These are phyloP conservation scores for Platysternon megacephalum DNA, from an alignment of 2,113 vertebrate species.

Conservation along the genomic window DNA sequence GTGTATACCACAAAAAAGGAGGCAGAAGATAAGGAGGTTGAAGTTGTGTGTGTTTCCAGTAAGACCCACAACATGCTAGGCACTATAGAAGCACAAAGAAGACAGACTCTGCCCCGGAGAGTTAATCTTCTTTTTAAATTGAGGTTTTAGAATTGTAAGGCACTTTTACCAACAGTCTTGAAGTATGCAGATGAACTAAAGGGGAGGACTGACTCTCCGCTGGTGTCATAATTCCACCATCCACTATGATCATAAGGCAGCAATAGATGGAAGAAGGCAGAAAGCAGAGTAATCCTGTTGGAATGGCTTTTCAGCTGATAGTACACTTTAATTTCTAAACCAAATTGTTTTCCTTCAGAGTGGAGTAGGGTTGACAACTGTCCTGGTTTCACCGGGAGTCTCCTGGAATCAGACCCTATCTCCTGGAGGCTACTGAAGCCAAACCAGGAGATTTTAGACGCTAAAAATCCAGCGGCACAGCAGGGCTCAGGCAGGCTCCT, in stretches of 20 bases:
- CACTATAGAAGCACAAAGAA: neutral
- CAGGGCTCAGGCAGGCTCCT: too few relatives aligned
- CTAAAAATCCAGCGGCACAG: too few relatives aligned
- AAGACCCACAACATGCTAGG: neutral
- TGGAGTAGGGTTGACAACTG: too few relatives aligned
- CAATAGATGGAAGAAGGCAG: neutral
- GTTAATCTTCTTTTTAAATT: neutral
- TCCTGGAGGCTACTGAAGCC: too few relatives aligned
- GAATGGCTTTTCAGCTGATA: neutral
- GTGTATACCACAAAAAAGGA: neutral
- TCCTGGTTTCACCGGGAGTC: too few relatives aligned
- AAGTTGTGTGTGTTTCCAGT: neutral
- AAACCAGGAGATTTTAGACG: too few relatives aligned
- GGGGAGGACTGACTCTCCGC: too few relatives aligned
- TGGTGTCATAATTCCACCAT: neutral
- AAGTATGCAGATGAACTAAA: rapidly evolving
- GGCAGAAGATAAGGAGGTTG: neutral
- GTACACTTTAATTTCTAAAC: neutral
- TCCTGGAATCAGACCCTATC: too few relatives aligned
- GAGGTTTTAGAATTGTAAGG: neutral
- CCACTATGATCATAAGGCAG: neutral
- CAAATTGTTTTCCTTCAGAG: neutral
- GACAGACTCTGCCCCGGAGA: neutral
- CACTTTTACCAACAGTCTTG: neutral
- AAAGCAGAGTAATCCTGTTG: too few relatives aligned